Evolutionary conservation across 2,797 vertebrate species (phyloP), one percentile per base, ranked within the genome.

Genomic region (Tokudaia muenninki): DNA sequence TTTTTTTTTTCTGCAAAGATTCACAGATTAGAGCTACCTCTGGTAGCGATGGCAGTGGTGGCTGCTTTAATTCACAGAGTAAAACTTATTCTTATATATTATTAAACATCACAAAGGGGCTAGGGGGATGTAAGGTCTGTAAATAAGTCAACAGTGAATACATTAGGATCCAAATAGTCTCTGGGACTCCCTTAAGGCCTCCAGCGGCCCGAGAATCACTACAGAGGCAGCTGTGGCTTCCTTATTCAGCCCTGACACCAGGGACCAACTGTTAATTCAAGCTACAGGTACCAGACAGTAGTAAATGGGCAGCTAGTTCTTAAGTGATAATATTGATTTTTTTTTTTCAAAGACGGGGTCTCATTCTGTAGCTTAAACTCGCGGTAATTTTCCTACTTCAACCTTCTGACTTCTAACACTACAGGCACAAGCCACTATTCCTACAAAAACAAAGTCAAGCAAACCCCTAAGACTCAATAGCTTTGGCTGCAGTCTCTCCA

Each of bases 141-240:
- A 97, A 98, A 97, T 97, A 97, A 98, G 97, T 97, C 89, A 98
- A 96, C 79, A 97, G 94, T 83, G 94, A 97, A 97, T 97, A 98
- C 94, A 97, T 97, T 96, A 96, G 50, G 92, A 92, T 96, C 97
- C 96, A 61, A 97, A 95, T 83, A 96, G 92, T 84, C 92, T 97
- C 79, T 92, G 87, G 92, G 70, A 52, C 83, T 98, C 97, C 97
- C 88, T 88, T 47, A 97, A 92, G 97, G 97, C 89, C 90, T 94
- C 87, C 77, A 61, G 97, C 97, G 92, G 96, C 97, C 90, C 67
- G 96, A 94, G 75, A 93, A 26, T 96, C 94, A n/a, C 95, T 90
- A 94, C 87, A 97, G 88, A 98, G 90, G 90, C 97, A 98, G 97
- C 98, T 95, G 95, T 97, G 95, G 77, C 97, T 96, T 96, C 94